Percentiles rank a stretch among this genome's conserved stretches.
Conservation (phyloP, 2,797 vertebrate species). For the Alectoris magna region DNA sequence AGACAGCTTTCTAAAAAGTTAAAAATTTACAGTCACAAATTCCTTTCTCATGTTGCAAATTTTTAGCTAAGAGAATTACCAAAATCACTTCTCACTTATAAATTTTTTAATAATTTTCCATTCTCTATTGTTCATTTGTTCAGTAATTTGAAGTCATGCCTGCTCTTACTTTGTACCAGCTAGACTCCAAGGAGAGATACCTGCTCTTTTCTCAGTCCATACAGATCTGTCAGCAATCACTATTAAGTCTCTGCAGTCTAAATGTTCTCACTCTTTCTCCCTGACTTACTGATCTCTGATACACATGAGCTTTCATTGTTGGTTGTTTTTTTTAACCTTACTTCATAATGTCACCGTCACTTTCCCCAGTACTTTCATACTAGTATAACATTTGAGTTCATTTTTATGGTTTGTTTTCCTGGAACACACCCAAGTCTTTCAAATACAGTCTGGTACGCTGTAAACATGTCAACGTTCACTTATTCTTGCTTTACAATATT, state of each 20-base stretch:
- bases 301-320: neutral
- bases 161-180: neutral
- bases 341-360: constrained; percentile 21
- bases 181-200: neutral
- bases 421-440: constrained; percentile 52
- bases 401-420: constrained; percentile 70
- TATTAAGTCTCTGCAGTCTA: neutral
- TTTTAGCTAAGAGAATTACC: neutral
- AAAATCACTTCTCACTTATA: neutral
- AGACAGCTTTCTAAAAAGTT: neutral
- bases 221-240: neutral
- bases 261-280: neutral
- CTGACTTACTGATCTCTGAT: neutral
- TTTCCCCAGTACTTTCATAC: constrained; percentile 11
- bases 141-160: neutral
- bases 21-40: neutral
- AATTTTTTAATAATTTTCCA: neutral
- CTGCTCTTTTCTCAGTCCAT: neutral
- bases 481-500: constrained; percentile 65
- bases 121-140: neutral
- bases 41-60: neutral
- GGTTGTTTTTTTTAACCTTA: neutral
- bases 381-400: constrained; percentile 33
- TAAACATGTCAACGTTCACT: constrained; percentile 67
- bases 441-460: constrained; percentile 63